Base-by-base conservation (phyloP, 2,797 vertebrate genomes). In the Eutrigla gurnardus region DNA sequence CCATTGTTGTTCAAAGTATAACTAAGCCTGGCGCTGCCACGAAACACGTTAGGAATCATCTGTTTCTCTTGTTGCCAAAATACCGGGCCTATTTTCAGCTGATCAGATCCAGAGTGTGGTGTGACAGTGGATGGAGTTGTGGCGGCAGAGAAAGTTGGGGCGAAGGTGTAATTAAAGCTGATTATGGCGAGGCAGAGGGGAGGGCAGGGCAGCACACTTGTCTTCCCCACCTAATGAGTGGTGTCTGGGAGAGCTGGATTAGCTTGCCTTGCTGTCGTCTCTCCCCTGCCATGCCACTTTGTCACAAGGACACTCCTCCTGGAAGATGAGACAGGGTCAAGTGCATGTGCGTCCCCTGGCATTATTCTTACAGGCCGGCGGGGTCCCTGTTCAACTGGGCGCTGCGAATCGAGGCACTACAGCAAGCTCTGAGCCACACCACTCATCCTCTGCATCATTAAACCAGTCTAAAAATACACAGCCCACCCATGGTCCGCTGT, bases 141-240 rank as follows among this genome's bases (percentile, higher is more conserved):
- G 63, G 71, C 74, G 65, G 77, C 71, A 46, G 76, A 78, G 67
- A 85, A 88, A 81, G 78, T 91, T 87, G 63, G 73, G 74, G 73
- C 33, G 32, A 86, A 81, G 84, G 81, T 90, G 88, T 90, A 90
- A 91, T 93, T 90, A 90, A 88, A 92, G 87, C 83, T 89, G 90
- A 91, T 93, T 86, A 91, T 88, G 77, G 89, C 65, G 12, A 88
- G 73, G 84, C 77, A 70, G 76, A 86, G 78, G 77, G 78, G 84
- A 88, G 80, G 75, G 68, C 2, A 77, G 82, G 77, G 69, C 64
- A 25, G 78, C 65, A 60, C 85, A 88, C 91, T 90, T 61, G 72
- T 92, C 88, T 88, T 85, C 73, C 40, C 77, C 47, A 68, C 58
- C 66, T 91, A 93, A 90, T 87, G 86, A 90, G 83, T 50, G 53